Conservation (phyloP, 2,888 invertebrate species). For the Crocallis elinguaria region DNA sequence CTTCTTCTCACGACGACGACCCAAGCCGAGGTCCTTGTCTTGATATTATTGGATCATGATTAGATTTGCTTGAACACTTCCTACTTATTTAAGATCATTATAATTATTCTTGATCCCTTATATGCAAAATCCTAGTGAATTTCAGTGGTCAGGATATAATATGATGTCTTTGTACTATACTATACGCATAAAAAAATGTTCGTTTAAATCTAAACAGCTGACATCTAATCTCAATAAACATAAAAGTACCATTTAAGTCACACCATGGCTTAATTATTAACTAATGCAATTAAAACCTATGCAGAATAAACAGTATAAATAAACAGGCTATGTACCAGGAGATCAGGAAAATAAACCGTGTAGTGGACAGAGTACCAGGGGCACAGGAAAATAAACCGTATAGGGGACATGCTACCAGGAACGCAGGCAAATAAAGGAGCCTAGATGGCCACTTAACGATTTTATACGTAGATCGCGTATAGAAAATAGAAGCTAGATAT, state of each 20-base stretch:
- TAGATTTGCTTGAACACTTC: too few species aligned
- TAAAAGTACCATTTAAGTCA: constrained; percentile 26
- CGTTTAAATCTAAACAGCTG: constrained; percentile 8
- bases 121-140: too few species aligned
- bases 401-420: constrained; percentile 31
- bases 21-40: too few species aligned
- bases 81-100: too few species aligned
- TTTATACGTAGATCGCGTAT: constrained; percentile 32
- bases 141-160: too few species aligned
- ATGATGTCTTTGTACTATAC: too few species aligned
- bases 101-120: too few species aligned
- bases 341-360: constrained; percentile 23
- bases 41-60: too few species aligned
- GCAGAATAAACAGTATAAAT: constrained; percentile 34
- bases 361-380: constrained; percentile 19
- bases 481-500: constrained; percentile 14
- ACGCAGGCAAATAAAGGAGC: constrained; percentile 44
- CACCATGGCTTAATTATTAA: constrained; percentile 41
- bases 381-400: constrained; percentile 21
- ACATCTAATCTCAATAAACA: constrained; percentile 31
- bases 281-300: constrained; percentile 32
- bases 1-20: too few species aligned
- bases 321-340: constrained; percentile 21
- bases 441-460: constrained; percentile 23
- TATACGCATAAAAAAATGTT: too few species aligned